Conservation (phyloP, 2,797 vertebrate genomes). For the Streptopelia turtur region DNA sequence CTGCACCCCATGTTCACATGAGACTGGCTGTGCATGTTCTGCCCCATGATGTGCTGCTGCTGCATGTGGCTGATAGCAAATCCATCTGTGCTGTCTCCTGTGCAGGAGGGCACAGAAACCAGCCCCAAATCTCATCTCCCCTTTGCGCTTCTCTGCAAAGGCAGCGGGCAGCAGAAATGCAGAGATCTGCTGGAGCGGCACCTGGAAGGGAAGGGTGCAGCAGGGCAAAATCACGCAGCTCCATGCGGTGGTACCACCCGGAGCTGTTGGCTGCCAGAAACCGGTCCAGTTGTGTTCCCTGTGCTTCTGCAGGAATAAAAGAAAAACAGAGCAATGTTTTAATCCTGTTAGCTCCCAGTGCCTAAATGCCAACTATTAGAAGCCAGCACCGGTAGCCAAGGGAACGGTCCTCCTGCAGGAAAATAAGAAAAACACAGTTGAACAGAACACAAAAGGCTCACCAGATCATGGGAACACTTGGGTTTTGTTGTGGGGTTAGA, state of each 20-base stretch:
- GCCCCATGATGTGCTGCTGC: not conserved
- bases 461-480: not conserved
- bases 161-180: not conserved
- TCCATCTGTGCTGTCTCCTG: not conserved
- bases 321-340: not conserved
- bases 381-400: slow-evolving; percentile 48
- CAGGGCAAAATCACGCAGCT: not conserved
- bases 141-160: not conserved
- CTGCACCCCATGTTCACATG: not conserved
- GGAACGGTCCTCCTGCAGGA: slow-evolving; percentile 29
- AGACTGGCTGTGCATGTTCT: not conserved
- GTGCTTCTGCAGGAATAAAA: not conserved
- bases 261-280: not conserved
- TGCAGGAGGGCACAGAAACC: not conserved
- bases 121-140: not conserved
- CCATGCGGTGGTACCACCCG: not conserved
- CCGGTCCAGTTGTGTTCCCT: not conserved
- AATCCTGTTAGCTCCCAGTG: not conserved
- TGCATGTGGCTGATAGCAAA: not conserved
- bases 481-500: not conserved
- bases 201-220: not conserved
- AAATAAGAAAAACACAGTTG: not conserved
- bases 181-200: not conserved
- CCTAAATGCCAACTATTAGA: slow-evolving; percentile 19
- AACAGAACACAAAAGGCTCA: not conserved